Conservation (phyloP, 2,888 invertebrate species). For the Baronia brevicornis region DNA sequence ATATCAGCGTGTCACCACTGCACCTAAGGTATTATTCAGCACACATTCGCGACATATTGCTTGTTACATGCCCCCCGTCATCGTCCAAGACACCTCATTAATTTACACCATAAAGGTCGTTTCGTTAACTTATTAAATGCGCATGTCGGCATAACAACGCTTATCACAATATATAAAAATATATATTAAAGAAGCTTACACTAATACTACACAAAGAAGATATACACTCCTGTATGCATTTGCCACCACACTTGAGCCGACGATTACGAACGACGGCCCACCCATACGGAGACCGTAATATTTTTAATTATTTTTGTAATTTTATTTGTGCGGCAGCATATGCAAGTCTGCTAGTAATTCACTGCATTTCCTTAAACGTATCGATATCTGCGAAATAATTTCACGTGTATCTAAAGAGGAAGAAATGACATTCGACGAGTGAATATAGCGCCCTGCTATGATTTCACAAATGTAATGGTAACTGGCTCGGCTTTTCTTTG, state of each 20-base stretch:
- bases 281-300: slow-evolving; percentile 47
- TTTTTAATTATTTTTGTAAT: slow-evolving; percentile 37
- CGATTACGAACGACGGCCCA: slow-evolving; percentile 41
- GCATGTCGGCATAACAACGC: slow-evolving; percentile 71
- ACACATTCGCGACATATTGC: slow-evolving; percentile 1
- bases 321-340: slow-evolving; percentile 72
- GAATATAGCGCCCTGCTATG: slow-evolving; percentile 26
- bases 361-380: slow-evolving; percentile 59
- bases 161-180: slow-evolving; percentile 76
- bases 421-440: slow-evolving; percentile 38
- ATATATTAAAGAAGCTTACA: slow-evolving; percentile 72
- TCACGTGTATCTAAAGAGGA: slow-evolving; percentile 37
- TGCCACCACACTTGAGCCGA: slow-evolving; percentile 73
- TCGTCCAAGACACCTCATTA: slow-evolving; percentile 53
- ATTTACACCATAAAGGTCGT: slow-evolving; percentile 39
- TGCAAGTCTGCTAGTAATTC: slow-evolving; percentile 64
- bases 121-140: slow-evolving; percentile 70
- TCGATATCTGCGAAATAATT: slow-evolving; percentile 43
- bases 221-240: slow-evolving; percentile 63
- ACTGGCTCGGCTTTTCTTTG: slow-evolving; percentile 65
- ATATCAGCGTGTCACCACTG: too few species aligned
- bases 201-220: slow-evolving; percentile 70
- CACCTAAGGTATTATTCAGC: too few species aligned
- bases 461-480: slow-evolving; percentile 43
- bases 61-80: slow-evolving; percentile 28